Conservation (phyloP, 2,113 vertebrate genomes). For the Toxotes jaculatrix region DNA sequence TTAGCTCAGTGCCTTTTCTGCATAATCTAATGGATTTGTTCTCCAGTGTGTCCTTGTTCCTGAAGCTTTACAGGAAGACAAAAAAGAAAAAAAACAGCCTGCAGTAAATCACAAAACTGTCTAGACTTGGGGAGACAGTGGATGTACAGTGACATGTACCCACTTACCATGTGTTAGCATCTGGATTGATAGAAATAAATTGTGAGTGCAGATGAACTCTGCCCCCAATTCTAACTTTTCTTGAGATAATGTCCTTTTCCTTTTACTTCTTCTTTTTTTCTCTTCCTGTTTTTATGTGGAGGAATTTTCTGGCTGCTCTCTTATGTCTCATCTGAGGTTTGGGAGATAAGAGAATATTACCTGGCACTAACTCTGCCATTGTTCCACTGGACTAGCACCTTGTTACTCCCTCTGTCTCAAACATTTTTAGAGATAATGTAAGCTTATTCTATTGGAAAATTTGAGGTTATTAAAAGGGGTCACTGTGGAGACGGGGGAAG, state of each 20-base stretch:
- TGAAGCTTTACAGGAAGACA: slow-evolving; percentile 26
- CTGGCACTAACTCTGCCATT: slow-evolving; percentile 60
- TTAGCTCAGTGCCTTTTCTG: slow-evolving; percentile 17
- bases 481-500: slow-evolving; percentile 33
- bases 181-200: slow-evolving; percentile 46
- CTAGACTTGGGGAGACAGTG: neutral
- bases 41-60: slow-evolving; percentile 4
- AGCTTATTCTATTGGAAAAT: slow-evolving; percentile 52
- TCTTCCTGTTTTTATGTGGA: slow-evolving; percentile 20
- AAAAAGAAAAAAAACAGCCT: slow-evolving; percentile 24
- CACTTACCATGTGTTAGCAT: slow-evolving; percentile 22
- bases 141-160: slow-evolving; percentile 5
- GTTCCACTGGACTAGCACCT: slow-evolving; percentile 59
- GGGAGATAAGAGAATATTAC: slow-evolving; percentile 71
- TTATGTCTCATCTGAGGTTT: slow-evolving; percentile 43
- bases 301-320: slow-evolving; percentile 24
- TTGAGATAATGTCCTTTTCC: slow-evolving; percentile 41
- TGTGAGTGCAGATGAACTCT: slow-evolving; percentile 41
- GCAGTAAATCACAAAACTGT: slow-evolving; percentile 14
- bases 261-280: slow-evolving; percentile 2
- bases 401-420: slow-evolving; percentile 53
- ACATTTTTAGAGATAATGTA: slow-evolving; percentile 64
- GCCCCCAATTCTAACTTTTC: slow-evolving; percentile 40
- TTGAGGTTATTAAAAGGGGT: slow-evolving; percentile 66
- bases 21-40: slow-evolving; percentile 42